Evolutionary conservation across 2,888 invertebrate genomes (phyloP).

Genomic region (Drosophila melanosoma): DNA sequence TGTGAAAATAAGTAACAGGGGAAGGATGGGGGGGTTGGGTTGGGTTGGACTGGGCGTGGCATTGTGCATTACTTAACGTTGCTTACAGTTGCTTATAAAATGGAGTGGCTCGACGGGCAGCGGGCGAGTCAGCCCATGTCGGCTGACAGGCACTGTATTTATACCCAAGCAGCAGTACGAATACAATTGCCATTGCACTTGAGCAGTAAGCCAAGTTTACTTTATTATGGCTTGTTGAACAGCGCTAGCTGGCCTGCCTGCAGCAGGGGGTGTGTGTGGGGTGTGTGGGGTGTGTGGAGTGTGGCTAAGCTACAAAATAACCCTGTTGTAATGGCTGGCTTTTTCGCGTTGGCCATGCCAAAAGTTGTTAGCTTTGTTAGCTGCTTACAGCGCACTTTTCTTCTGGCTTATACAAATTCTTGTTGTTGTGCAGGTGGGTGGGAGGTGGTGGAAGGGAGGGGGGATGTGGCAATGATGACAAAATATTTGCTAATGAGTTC

Average conservation of each 20-base stretch:
- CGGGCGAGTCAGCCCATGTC: slow-evolving; percentile 31
- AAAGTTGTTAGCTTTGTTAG: slow-evolving; percentile 49
- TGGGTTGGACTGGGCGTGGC: slow-evolving; percentile 14
- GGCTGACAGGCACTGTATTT: slow-evolving; percentile 44
- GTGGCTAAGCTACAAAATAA: slow-evolving; percentile 40
- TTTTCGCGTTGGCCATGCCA: slow-evolving; percentile 31
- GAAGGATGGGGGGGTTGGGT: neutral
- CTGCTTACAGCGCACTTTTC: slow-evolving; percentile 42
- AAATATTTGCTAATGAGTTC: slow-evolving; percentile 74
- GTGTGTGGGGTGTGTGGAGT: too few relatives aligned
- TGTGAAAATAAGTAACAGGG: slow-evolving; percentile 55
- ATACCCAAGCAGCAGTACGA: slow-evolving; percentile 46
- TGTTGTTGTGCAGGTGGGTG: slow-evolving; percentile 3
- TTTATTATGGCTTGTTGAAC: slow-evolving; percentile 64
- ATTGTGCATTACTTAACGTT: slow-evolving; percentile 69
- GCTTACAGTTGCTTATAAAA: slow-evolving; percentile 58
- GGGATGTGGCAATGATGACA: slow-evolving; percentile 22
- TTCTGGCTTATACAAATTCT: slow-evolving; percentile 19
- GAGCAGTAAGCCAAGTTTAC: slow-evolving; percentile 76
- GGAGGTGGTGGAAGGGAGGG: neutral
- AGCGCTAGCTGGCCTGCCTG: neutral
- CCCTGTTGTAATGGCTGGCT: slow-evolving; percentile 46
- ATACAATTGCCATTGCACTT: slow-evolving; percentile 78
- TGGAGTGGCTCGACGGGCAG: slow-evolving; percentile 45
- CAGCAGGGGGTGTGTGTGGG: neutral